Percentiles rank a stretch among this genome's conserved stretches.
Evolutionary conservation across 2,888 invertebrate genomes (phyloP).

Genomic region (Spicauda simplicius): DNA sequence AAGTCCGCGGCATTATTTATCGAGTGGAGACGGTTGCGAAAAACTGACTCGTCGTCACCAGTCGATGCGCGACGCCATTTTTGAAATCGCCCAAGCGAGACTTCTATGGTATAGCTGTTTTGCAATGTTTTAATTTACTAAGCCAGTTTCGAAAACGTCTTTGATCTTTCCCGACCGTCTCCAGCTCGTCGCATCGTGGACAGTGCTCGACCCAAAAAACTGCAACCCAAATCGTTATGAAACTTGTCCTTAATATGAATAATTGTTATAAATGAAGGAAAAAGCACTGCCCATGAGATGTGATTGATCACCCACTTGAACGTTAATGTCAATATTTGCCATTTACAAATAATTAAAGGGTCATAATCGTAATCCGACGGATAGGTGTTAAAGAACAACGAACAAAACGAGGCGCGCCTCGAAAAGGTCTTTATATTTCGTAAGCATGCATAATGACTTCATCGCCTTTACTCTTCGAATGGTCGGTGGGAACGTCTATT

Average conservation of each 20-base stretch:
- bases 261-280: conserved; percentile 14
- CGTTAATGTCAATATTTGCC: conserved; percentile 32
- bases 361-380: conserved; percentile 41
- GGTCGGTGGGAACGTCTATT: conserved; percentile 62
- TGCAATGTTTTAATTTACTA: conserved; percentile 81
- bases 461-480: conserved; percentile 54
- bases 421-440: conserved; percentile 57
- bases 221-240: conserved; percentile 7
- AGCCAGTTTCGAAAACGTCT: conserved; percentile 54
- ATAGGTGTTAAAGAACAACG: conserved; percentile 49
- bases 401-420: conserved; percentile 43
- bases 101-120: conserved; percentile 72
- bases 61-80: conserved; percentile 75
- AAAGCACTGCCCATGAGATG: conserved; percentile 1
- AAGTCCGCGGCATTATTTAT: conserved; percentile 84
- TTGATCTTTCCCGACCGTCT: conserved; percentile 77
- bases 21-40: conserved; percentile 84
- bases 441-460: conserved; percentile 71
- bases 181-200: conserved; percentile 47
- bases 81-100: conserved; percentile 74
- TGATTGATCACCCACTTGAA: conserved; percentile 20
- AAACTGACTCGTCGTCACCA: conserved; percentile 79
- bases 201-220: conserved; percentile 29
- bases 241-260: conserved; percentile 9
- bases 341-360: conserved; percentile 46